Evolutionary conservation across 2,113 vertebrate genomes (phyloP), one percentile per base, ranked within the genome.

Genomic region (Conger conger): DNA sequence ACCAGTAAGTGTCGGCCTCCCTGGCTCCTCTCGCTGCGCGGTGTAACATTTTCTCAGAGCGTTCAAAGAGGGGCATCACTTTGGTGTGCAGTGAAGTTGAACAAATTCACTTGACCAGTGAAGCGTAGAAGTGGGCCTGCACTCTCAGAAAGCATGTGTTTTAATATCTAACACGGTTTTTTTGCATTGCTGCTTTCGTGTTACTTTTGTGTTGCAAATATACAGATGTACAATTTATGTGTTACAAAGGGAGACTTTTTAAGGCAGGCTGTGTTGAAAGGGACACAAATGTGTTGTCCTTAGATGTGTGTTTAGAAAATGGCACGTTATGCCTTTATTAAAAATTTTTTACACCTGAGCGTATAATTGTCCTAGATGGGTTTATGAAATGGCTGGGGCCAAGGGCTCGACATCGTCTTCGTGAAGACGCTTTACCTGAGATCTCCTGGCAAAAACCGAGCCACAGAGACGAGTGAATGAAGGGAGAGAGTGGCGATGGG

Each of bases 1-100:
- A 99, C 98, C 91, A 98, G 98, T 99, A 95, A 99, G 98, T 97
- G 73, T 8, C 54, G 18, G 7, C 23, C 23, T 37, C 9, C 40
- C 36, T 1, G 1, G 27, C 79, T 80, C n/a, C 0, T 73, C 68
- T 30, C 11, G 0, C 13, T 37, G 11, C 33, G 27, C 42, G 16
- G 27, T 73, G n/a, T 73, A 33, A 33, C 68, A 33, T 33, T n/a
- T 73, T 33, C 27, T 73, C 8, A 73, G 6, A 13, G 27, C 13
- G 13, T 15, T 73, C 27, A 73, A 30, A 33, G 6, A 15, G 0
- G 68, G 27, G 8, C n/a, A 2, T 1, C 68, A 33, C 1, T 17
- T 73, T 33, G 30, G 5, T 73, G n/a, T 73, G 27, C 20, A 73
- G n/a, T 33, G 68, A 73, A 27, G 27, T 30, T 73, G 68, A 73